Evolutionary conservation across 2,888 invertebrate species (phyloP).

Genomic region (Agrilus mali): DNA sequence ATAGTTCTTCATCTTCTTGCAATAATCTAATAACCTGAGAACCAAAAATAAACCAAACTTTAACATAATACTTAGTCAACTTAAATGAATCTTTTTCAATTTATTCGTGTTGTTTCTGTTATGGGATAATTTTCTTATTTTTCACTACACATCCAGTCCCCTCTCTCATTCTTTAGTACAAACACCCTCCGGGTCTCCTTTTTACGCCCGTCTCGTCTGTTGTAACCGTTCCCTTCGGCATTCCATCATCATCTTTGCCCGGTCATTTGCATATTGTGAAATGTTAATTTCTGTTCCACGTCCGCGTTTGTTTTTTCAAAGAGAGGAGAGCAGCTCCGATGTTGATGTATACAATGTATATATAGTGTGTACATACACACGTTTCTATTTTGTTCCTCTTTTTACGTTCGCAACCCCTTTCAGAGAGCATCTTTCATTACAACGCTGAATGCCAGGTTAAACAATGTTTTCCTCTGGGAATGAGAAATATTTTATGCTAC

Average conservation of each 20-base stretch:
- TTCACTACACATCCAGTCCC: too few species aligned
- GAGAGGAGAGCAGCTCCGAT: constrained; percentile 6
- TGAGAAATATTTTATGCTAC: constrained; percentile 8
- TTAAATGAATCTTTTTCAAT: too few species aligned
- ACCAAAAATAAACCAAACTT: too few species aligned
- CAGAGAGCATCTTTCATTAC: constrained; percentile 22
- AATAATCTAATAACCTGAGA: too few species aligned
- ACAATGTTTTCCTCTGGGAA: constrained; percentile 16
- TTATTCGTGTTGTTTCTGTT: too few species aligned
- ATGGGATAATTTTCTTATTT: too few species aligned
- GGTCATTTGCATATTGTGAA: constrained; percentile 25
- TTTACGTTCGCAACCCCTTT: constrained; percentile 17
- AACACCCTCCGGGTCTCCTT: too few species aligned
- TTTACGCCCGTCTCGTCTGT: too few species aligned
- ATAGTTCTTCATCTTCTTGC: too few species aligned
- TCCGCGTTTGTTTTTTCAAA: constrained; percentile 21
- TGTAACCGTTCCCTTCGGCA: too few species aligned
- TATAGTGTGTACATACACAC: constrained; percentile 9
- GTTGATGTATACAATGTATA: not conserved
- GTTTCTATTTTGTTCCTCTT: constrained; percentile 21
- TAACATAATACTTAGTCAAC: too few species aligned
- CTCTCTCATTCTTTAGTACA: too few species aligned
- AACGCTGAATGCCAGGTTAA: constrained; percentile 18
- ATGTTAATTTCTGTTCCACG: constrained; percentile 24
- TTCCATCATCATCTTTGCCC: constrained; percentile 24